Evolutionary conservation across 2,888 invertebrate genomes (phyloP).

Genomic region (Eupithecia exiguata): DNA sequence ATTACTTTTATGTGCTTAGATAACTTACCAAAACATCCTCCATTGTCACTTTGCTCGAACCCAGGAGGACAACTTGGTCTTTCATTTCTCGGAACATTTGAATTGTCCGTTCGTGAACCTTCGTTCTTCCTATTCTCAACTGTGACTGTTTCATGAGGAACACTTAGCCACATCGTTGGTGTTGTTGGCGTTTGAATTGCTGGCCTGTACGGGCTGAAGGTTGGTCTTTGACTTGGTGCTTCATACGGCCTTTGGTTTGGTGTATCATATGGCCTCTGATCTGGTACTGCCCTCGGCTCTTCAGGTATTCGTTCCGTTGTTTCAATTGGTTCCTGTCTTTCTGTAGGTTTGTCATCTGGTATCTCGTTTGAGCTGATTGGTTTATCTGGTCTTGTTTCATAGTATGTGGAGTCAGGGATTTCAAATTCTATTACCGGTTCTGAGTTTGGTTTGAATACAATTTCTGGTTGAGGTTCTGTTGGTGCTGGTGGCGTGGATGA

Average conservation of each 20-base stretch:
- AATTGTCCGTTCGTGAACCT: constrained; percentile 38
- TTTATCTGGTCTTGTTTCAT: constrained; percentile 38
- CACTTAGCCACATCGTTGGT: constrained; percentile 57
- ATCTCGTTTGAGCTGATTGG: constrained; percentile 42
- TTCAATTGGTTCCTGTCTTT: constrained; percentile 20
- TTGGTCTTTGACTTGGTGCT: constrained; percentile 45
- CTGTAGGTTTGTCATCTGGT: constrained; percentile 18
- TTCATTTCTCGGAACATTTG: constrained; percentile 60
- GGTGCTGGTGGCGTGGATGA: constrained; percentile 33
- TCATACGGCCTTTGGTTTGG: constrained; percentile 27
- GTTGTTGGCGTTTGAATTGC: constrained; percentile 43
- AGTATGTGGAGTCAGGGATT: constrained; percentile 37
- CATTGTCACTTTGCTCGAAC: constrained; percentile 80
- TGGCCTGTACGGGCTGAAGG: constrained; percentile 51
- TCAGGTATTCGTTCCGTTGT: constrained; percentile 36
- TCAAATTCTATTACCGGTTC: constrained; percentile 36
- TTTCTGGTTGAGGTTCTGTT: constrained; percentile 40
- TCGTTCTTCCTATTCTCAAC: not conserved
- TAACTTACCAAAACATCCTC: constrained; percentile 84
- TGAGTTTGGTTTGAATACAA: constrained; percentile 34
- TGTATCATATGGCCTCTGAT: constrained; percentile 31
- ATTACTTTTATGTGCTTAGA: not conserved
- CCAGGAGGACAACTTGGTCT: constrained; percentile 79
- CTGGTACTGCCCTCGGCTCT: constrained; percentile 3
- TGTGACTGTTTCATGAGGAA: constrained; percentile 58